Conservation (phyloP, 1,140 invertebrate genomes). For the Triops cancriformis region DNA sequence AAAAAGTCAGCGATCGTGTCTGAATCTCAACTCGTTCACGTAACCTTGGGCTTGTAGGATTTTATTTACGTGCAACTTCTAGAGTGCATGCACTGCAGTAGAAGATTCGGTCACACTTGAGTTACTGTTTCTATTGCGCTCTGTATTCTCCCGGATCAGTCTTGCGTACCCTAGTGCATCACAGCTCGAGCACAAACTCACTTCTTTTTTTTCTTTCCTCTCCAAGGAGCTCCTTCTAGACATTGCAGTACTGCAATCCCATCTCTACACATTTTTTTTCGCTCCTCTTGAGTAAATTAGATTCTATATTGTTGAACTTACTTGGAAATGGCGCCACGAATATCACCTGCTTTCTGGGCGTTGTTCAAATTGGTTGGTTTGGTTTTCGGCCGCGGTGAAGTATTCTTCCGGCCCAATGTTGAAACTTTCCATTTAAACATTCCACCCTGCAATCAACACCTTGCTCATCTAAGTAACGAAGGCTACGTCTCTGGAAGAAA, state of each 20-base stretch:
- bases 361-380: neutral
- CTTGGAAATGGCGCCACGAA: neutral
- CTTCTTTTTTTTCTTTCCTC: neutral
- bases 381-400: neutral
- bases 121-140: neutral
- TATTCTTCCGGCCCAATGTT: neutral
- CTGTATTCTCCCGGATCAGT: neutral
- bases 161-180: slow-evolving; percentile 2
- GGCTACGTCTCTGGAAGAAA: neutral
- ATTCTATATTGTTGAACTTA: neutral
- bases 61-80: no score
- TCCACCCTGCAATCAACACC: neutral
- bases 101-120: neutral
- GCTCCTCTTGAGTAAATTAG: neutral
- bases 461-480: neutral
- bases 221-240: neutral
- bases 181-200: neutral
- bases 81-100: neutral
- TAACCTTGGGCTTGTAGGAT: neutral
- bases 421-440: slow-evolving; percentile 11
- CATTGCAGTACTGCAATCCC: neutral
- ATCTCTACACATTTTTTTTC: neutral
- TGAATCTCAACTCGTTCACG: neutral
- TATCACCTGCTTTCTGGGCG: neutral
- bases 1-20: neutral